Conservation (phyloP, 2,888 invertebrate genomes). For the Anoplius nigerrimus region DNA sequence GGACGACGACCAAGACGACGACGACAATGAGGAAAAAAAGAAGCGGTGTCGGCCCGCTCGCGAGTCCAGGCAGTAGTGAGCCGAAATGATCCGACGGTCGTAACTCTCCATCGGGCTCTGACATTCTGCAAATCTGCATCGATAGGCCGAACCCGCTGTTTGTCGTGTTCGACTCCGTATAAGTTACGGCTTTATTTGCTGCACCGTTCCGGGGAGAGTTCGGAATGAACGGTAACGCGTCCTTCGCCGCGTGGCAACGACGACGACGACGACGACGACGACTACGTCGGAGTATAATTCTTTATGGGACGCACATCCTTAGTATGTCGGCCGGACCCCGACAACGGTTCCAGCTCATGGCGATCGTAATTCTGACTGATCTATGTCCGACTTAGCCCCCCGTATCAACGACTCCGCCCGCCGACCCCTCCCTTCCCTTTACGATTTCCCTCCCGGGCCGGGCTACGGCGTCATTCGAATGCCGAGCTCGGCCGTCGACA, state of each 20-base stretch:
- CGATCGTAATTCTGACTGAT: conserved; percentile 54
- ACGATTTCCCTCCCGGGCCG: neutral
- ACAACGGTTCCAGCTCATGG: conserved; percentile 57
- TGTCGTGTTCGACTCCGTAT: conserved; percentile 30
- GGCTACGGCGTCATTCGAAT: neutral
- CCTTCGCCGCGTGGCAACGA: neutral
- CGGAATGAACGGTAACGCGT: conserved; percentile 3
- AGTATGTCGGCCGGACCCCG: conserved; percentile 52
- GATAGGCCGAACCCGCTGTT: conserved; percentile 35
- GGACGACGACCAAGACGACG: too few relatives aligned
- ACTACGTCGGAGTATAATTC: conserved; percentile 27
- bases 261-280: conserved; percentile 23
- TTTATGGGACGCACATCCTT: conserved; percentile 43
- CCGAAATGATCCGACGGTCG: conserved; percentile 36
- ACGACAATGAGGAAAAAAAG: conserved; percentile 8
- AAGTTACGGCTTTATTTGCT: conserved; percentile 39
- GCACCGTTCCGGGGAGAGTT: neutral
- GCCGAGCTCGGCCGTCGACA: neutral
- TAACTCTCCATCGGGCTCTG: conserved; percentile 36
- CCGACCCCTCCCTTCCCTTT: conserved; percentile 10
- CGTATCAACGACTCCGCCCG: conserved; percentile 11
- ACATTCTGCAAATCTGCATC: conserved; percentile 39
- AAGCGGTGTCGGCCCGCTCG: neutral
- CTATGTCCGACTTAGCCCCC: conserved; percentile 18
- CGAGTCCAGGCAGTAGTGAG: conserved; percentile 20